phyloP scores from a whole-genome alignment of 2,113 vertebrate species.

The Rynchops niger region DNA sequence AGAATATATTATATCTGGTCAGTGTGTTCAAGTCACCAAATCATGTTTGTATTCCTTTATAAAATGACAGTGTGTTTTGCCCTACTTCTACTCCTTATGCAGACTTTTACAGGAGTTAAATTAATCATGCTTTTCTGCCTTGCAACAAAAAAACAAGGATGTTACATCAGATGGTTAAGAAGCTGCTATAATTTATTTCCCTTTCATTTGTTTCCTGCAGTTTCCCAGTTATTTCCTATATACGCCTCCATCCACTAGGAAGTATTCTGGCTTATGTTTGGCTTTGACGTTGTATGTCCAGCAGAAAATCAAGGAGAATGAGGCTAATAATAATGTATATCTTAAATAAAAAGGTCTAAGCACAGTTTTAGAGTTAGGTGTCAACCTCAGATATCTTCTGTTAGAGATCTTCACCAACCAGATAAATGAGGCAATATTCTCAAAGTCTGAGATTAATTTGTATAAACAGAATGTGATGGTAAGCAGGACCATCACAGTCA shows the following conservation, averaged over 20 bases:
- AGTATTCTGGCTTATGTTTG: background rate
- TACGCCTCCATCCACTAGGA: background rate
- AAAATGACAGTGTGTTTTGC: background rate
- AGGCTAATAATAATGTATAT: background rate
- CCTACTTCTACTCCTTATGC: background rate
- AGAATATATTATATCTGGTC: background rate
- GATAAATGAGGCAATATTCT: background rate
- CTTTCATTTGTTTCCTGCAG: background rate
- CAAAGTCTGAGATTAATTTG: background rate
- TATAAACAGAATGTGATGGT: background rate
- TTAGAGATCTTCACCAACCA: background rate
- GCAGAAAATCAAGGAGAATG: background rate
- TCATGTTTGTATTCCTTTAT: background rate
- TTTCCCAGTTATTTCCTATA: background rate
- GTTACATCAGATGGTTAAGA: background rate
- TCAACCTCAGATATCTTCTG: background rate
- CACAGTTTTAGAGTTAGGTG: background rate
- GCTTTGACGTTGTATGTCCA: background rate
- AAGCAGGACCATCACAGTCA: background rate
- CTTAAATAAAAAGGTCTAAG: background rate
- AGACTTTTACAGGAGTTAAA: background rate
- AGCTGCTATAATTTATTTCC: background rate
- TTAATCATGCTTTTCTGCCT: background rate
- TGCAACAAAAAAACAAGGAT: background rate
- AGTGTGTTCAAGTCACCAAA: background rate